Base-by-base conservation (phyloP, 2,797 vertebrate genomes). In the Epinephelus coioides region DNA sequence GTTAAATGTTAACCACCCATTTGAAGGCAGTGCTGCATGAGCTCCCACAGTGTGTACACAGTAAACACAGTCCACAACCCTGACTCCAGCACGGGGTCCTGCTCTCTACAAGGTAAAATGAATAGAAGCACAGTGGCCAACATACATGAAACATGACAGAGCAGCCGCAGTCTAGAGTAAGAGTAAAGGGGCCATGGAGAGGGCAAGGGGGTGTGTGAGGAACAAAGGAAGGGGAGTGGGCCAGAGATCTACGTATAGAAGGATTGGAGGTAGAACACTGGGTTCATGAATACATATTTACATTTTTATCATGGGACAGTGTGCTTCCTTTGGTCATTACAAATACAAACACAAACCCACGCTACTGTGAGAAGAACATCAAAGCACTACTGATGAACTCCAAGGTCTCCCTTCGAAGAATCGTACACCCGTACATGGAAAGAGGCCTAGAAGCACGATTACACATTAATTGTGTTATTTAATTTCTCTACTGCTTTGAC, bases 1-100 rank as follows among this genome's bases (percentile, higher is more conserved):
- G 85, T 90, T 89, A 92, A 91, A 81, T 69, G 63, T 92, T 92
- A 90, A 92, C 87, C 13, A 47, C 23, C n/a, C 67, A 57, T 66
- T 47, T 61, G 43, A 74, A 59, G 40, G 25, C 55, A 55, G n/a
- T 47, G 46, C 57, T 70, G 40, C 74, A 50, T 46, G 73, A 68
- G 73, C 25, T 60, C 8, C 30, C 4, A n/a, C 47, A 40, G 34
- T 89, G 88, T 86, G 79, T 81, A 60, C 87, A 85, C 73, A 72
- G 86, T 78, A 79, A 87, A 90, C 82, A 83, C 40, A 44, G 70
- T 46, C 56, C 72, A 62, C 76, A 76, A 21, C 59, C 61, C 79
- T 69, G 78, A 80, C 68, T 68, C 43, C 50, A 64, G 64, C 15
- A 13, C 12, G 51, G 25, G 66, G 63, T 56, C 15, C 25, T 54